Conservation (phyloP, 1,140 invertebrate genomes). For the Drosophila sp. region DNA sequence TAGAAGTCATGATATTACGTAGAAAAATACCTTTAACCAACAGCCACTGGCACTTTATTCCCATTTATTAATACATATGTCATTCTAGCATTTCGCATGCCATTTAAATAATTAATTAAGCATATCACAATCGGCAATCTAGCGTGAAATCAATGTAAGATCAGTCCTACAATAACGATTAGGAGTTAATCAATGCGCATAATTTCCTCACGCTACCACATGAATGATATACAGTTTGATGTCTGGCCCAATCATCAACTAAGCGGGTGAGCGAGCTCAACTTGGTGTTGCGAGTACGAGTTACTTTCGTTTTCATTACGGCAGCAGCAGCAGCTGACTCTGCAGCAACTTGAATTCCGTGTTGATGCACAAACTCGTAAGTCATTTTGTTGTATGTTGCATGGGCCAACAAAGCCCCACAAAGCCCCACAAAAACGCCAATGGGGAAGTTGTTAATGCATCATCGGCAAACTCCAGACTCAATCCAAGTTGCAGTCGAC, state of each 20-base stretch:
- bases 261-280: constrained; percentile 31
- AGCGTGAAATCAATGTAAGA: constrained; percentile 54
- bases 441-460: constrained; percentile 78
- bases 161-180: constrained; percentile 47
- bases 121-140: constrained; percentile 26
- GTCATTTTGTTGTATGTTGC: constrained; percentile 64
- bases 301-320: constrained; percentile 78
- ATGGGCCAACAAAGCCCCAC: constrained; percentile 26
- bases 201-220: constrained; percentile 26
- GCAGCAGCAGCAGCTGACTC: constrained; percentile 23
- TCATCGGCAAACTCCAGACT: constrained; percentile 37
- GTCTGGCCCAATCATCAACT: constrained; percentile 1
- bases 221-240: constrained; percentile 42
- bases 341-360: constrained; percentile 64
- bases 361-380: constrained; percentile 77
- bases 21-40: neutral
- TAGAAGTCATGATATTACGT: neutral
- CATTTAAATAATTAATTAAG: constrained; percentile 52
- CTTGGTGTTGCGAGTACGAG: constrained; percentile 45
- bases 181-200: constrained; percentile 44
- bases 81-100: constrained; percentile 38
- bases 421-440: constrained; percentile 48
- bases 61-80: constrained; percentile 19
- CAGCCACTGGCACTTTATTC: neutral
- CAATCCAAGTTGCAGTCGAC: constrained; percentile 26